Evolutionary conservation across 37 sponge, comb jelly and placozoan species (phyloP).

Genomic region (Spongilla lacustris): DNA sequence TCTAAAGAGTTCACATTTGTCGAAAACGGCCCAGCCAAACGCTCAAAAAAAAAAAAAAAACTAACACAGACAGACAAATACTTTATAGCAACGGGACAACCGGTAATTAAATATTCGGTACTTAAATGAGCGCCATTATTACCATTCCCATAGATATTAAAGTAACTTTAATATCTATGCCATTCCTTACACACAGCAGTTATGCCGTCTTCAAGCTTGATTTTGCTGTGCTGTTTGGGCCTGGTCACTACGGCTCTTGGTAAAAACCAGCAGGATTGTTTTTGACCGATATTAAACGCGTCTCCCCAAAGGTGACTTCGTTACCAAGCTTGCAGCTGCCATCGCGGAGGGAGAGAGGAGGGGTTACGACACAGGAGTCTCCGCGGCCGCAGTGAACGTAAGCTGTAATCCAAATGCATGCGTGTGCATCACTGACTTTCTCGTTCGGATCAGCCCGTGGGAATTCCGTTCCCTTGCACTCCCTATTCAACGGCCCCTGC

Average conservation of each 20-base stretch:
- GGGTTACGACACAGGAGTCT: not conserved
- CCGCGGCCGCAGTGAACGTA: not conserved
- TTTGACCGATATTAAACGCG: not conserved
- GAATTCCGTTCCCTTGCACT: not conserved
- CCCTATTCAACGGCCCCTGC: not conserved
- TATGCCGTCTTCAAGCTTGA: not conserved
- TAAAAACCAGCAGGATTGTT: not conserved
- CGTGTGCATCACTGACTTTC: not conserved
- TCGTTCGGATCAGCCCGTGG: not conserved
- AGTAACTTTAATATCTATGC: too few species aligned
- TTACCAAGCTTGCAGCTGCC: not conserved
- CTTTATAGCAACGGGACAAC: too few species aligned
- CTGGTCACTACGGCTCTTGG: not conserved
- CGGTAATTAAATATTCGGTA: too few species aligned
- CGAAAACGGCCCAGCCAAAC: too few species aligned
- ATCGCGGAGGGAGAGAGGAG: not conserved
- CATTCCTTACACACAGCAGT: not conserved
- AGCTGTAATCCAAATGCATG: not conserved
- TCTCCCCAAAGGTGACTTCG: not conserved
- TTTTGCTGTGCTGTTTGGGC: not conserved
- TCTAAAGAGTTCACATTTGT: too few species aligned
- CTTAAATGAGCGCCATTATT: too few species aligned
- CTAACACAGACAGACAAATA: too few species aligned
- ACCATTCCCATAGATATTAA: too few species aligned
- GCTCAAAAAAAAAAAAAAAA: too few species aligned